Percentiles rank a stretch among this genome's conserved stretches.
Conservation (phyloP, 2,113 vertebrate genomes). For the Microcebus griseorufus region DNA sequence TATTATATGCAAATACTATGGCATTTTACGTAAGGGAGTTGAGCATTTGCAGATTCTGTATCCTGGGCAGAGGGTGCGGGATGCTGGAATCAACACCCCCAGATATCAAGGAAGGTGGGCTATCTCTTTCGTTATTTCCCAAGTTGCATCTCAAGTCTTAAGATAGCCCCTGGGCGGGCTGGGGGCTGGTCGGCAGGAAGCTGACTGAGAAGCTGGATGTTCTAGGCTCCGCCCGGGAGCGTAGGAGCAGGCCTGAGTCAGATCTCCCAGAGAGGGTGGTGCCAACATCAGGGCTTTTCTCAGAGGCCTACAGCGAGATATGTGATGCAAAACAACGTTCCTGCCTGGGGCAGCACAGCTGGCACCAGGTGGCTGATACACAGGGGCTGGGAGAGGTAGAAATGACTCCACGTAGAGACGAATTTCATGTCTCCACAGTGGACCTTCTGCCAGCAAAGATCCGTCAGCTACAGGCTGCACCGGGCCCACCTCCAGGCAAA, state of each 20-base stretch:
- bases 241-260: background rate
- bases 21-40: background rate
- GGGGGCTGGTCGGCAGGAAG: background rate
- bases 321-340: background rate
- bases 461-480: background rate
- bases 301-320: background rate
- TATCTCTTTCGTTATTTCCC: background rate
- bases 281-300: background rate
- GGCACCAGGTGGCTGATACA: background rate
- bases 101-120: background rate
- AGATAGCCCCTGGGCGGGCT: no score
- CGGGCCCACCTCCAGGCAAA: background rate
- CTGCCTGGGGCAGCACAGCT: background rate
- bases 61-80: fast-evolving
- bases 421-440: background rate
- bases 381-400: background rate
- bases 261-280: background rate
- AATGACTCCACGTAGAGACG: background rate
- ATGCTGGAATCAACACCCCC: background rate
- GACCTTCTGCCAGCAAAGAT: background rate
- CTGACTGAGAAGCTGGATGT: background rate
- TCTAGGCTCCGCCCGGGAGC: background rate
- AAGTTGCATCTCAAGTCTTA: background rate
- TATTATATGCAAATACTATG: background rate
- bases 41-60: background rate